Evolutionary conservation across 2,888 invertebrate genomes (phyloP), one percentile per base, ranked within the genome.

Genomic region (Adelognathus sp.): DNA sequence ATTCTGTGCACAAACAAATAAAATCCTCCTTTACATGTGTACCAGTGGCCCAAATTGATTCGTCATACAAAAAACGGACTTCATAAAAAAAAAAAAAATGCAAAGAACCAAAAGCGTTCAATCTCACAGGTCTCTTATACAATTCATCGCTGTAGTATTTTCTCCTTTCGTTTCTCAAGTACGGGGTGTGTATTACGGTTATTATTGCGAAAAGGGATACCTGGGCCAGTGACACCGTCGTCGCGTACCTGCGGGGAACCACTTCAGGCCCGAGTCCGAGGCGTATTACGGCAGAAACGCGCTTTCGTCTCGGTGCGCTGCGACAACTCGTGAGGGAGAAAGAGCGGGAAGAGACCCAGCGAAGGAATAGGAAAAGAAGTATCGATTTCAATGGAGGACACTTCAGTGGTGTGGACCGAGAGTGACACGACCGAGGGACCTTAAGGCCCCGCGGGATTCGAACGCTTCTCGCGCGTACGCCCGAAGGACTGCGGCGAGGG

Each of bases 351-450:
- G 54, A 52, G 29, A 44, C 41, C 67, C 3, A 16, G 29, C 4
- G 44, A 52, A 46, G 54, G 36, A 39, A 69, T 50, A 27, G 56
- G 29, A 66, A 41, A 60, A 67, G 75, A 80, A 85, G 86, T 88
- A 88, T 89, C 88, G 84, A 80, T 89, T 89, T 87, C 88, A 89
- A 88, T 88, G 84, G 85, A 80, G 80, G 76, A 80, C 76, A 79
- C 33, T 64, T 83, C 73, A 81, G 82, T 83, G 85, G 84, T 82
- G 81, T 69, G 79, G 69, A 83, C 81, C 80, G 79, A 50, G 41
- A 46, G 73, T 56, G 61, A 73, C 72, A 86, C 66, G 63, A 31
- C 63, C 16, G 46, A 21, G 33, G 29, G 18, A 27, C 63, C 46
- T 16, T 54, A n/a, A 56, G 70, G 64, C 66, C 63, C 81, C 71